Conservation (phyloP, 2,888 invertebrate species). For the Helobdella robusta region DNA sequence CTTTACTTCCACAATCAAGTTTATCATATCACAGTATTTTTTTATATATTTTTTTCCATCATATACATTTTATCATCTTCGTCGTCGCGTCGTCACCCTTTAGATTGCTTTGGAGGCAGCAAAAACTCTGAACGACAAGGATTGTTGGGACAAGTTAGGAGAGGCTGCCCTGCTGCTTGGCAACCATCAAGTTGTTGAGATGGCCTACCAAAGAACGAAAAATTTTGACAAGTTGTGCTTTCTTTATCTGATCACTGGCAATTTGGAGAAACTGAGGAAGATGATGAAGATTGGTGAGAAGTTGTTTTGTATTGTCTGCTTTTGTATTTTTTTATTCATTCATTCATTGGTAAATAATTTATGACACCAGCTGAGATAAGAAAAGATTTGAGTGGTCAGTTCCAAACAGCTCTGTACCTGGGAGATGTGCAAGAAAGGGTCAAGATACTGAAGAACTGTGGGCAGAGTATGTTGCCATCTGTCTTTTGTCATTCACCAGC, state of each 20-base stretch:
- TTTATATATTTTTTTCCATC: too few species aligned
- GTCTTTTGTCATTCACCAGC: neutral
- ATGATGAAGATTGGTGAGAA: conserved; percentile 80
- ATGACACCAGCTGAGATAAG: conserved; percentile 71
- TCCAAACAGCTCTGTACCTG: conserved; percentile 80
- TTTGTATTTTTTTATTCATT: neutral
- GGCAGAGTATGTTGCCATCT: conserved; percentile 45
- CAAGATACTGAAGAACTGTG: conserved; percentile 52
- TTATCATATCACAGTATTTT: too few species aligned
- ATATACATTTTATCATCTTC: neutral
- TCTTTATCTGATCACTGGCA: conserved; percentile 93
- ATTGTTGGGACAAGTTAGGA: conserved; percentile 89
- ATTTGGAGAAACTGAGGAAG: conserved; percentile 87
- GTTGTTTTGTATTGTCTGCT: neutral
- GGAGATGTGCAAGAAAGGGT: conserved; percentile 85
- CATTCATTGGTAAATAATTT: neutral
- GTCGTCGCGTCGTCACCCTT: conserved; percentile 17
- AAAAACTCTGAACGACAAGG: conserved; percentile 80
- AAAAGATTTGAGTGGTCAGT: conserved; percentile 90
- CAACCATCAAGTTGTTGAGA: conserved; percentile 69
- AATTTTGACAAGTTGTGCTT: conserved; percentile 97
- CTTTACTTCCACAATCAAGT: too few species aligned
- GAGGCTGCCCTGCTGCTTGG: conserved; percentile 82
- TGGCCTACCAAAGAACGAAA: conserved; percentile 98
- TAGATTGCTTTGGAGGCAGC: conserved; percentile 83